Evolutionary conservation across 2,888 invertebrate species (phyloP), one percentile per base, ranked within the genome.

Genomic region (Calliscelio sp.): DNA sequence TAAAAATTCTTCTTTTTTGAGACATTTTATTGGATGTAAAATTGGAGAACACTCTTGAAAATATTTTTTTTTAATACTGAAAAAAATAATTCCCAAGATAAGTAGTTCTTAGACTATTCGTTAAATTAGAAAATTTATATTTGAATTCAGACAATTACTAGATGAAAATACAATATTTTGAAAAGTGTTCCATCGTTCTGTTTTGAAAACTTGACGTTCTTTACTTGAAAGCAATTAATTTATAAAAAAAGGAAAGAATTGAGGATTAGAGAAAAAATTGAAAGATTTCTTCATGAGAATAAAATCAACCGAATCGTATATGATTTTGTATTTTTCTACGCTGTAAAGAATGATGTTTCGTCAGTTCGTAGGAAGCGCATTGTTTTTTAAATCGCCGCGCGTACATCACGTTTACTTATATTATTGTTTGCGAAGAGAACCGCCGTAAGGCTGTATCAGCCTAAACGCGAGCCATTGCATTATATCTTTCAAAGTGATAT

Each of bases 371-470:
- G 70, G 49, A 78, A 70, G 57, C 74, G 79, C 78, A 82, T 79
- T 81, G 74, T 81, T 74, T n/a, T 81, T 81, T 74, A 22, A 81
- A 80, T 81, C 84, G 38, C 68, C 57, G 66, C 32, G 32, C 32
- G 28, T 75, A 71, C 80, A 68, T 78, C 84, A 85, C 55, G 59
- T 70, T 84, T 84, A 84, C 65, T 81, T 84, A 79, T 81, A 75
- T 78, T 75, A 66, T 77, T 59, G 51, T 66, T 75, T 77, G 81
- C 79, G 81, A 73, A 63, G 63, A 84, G 61, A 75, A 65, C 71
- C 53, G 78, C 77, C 53, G 66, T 68, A 82, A 77, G 86, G 77
- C 84, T 86, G 82, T 71, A 85, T 86, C 86, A 86, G 86, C 73
- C 82, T 84, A 68, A 55, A 71, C 68, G 75, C 79, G 49, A 83